Evolutionary conservation across 2,797 vertebrate genomes (phyloP), one percentile per base, ranked within the genome.

Genomic region (Gobionotothen gibberifrons): DNA sequence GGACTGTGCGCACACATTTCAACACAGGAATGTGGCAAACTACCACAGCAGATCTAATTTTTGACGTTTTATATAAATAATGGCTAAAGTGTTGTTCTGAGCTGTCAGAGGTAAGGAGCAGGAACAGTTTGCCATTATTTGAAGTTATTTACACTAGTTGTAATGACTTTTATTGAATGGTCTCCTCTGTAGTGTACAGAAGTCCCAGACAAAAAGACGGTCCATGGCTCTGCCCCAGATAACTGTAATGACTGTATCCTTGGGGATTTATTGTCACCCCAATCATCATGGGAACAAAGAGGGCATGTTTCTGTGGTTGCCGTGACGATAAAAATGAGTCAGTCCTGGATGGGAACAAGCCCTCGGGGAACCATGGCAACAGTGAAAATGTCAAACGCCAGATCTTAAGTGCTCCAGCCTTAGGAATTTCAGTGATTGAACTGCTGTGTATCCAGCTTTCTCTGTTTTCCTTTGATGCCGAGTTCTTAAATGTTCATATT

Each of bases 321-420:
- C 9, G 51, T 76, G 87, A 81, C 82, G 80, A 87, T 84, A 84
- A 86, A 88, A 82, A 73, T 49, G 43, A 83, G 69, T 74, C 58
- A 49, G 79, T 84, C 74, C 75, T 77, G 60, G 80, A 76, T 72
- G 69, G 78, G 83, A 89, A 79, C 64, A 89, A 74, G 76, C 79
- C 83, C 72, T 82, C 40, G 17, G 83, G 85, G 84, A 84, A 80
- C 93, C 87, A 92, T 91, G 76, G 89, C 79, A 93, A 93, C 93
- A 85, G 75, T 71, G 79, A 88, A 90, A 92, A 92, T 91, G 90
- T 89, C 90, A 93, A 89, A 89, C 8, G 52, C 51, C 76, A 79
- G 79, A 84, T 61, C 73, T 74, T 72, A 65, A 83, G 77, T 60
- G 72, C 32, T 72, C 60, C 32, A 69, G 62, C 56, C 17, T 3